These are phyloP conservation scores for Oceanites oceanicus DNA, from an alignment of 2,113 vertebrate species.

Conservation along the genomic window DNA sequence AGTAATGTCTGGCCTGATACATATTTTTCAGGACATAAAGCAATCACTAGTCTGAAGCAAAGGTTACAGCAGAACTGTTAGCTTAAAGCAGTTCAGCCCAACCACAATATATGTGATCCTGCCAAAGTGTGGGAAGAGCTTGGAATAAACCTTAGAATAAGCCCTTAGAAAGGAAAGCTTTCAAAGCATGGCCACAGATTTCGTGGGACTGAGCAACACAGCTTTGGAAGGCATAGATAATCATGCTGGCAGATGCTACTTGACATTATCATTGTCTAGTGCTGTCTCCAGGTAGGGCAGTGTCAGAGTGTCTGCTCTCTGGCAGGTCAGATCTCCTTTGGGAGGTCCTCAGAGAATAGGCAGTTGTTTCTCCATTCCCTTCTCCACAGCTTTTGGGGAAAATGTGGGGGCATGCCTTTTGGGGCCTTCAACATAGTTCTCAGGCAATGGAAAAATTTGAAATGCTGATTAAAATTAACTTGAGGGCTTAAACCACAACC, in stretches of 20 bases:
- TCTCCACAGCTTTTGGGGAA: background rate
- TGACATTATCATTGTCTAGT: background rate
- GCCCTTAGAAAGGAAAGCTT: background rate
- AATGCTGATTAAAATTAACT: background rate
- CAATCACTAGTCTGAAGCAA: background rate
- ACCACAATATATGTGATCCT: background rate
- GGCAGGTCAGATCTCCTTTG: background rate
- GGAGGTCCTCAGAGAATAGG: background rate
- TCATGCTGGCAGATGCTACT: background rate
- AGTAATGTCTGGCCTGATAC: background rate
- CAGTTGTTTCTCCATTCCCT: background rate
- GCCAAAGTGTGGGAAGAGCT: background rate
- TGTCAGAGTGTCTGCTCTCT: background rate
- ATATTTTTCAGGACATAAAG: background rate
- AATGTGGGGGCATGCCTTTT: background rate
- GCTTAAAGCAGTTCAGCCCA: background rate
- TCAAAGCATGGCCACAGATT: background rate
- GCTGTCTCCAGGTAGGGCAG: background rate
- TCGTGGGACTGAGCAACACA: background rate
- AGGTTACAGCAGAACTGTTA: background rate
- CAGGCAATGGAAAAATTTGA: background rate
- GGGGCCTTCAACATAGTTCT: background rate
- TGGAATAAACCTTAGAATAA: background rate
- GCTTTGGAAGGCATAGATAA: background rate
- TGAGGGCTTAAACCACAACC: background rate